Conservation (phyloP, 2,113 vertebrate species). For the Mohoua ochrocephala region DNA sequence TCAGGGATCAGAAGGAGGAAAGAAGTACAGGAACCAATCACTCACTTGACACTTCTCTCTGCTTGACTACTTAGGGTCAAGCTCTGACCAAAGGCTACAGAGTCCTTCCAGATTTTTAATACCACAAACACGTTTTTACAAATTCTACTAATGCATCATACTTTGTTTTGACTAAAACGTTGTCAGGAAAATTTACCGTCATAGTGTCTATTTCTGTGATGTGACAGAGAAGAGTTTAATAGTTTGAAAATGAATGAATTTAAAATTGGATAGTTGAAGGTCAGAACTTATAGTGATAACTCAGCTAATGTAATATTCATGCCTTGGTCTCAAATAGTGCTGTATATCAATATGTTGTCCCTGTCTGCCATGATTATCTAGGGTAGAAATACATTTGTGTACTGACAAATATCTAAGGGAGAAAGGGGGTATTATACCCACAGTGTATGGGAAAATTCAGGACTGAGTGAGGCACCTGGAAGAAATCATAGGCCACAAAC, state of each 20-base stretch:
- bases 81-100: not conserved
- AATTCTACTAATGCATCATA: constrained; percentile 40
- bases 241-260: constrained; percentile 68
- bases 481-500: constrained; percentile 23
- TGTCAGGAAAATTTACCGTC: constrained; percentile 58
- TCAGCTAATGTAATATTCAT: constrained; percentile 78
- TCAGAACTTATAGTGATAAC: constrained; percentile 69
- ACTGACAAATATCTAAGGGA: constrained; percentile 58
- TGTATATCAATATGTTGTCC: constrained; percentile 71
- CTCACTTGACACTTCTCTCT: not conserved
- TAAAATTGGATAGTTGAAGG: constrained; percentile 70
- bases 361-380: constrained; percentile 65
- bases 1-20: not conserved
- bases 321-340: constrained; percentile 45
- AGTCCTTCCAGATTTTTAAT: not conserved
- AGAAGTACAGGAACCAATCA: not conserved
- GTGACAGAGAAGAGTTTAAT: constrained; percentile 55
- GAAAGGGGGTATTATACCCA: constrained; percentile 31
- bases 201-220: constrained; percentile 43
- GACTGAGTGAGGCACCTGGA: not conserved
- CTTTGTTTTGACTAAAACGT: constrained; percentile 57
- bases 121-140: not conserved
- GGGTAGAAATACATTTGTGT: constrained; percentile 53
- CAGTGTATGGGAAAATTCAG: not conserved
- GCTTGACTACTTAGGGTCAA: not conserved